These are phyloP conservation scores for Drosophila differens DNA, from an alignment of 2,888 invertebrate species.

Conservation along the genomic window DNA sequence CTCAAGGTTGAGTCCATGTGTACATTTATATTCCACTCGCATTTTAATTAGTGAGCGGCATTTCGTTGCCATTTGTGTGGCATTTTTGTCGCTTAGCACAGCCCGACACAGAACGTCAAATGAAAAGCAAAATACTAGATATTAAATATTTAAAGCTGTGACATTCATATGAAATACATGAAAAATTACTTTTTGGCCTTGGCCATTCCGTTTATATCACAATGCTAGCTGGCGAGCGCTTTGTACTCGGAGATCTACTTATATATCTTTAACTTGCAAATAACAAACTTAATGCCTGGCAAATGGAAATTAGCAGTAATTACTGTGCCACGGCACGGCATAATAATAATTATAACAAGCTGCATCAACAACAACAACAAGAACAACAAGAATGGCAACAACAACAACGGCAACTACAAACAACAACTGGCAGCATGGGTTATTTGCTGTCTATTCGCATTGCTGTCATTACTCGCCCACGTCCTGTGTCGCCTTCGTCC, in stretches of 20 bases:
- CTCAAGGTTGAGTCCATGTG: slow-evolving; percentile 37
- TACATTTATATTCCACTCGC: slow-evolving; percentile 41
- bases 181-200: slow-evolving; percentile 23
- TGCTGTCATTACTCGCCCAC: slow-evolving; percentile 15
- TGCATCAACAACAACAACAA: slow-evolving; percentile 52
- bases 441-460: slow-evolving; percentile 10
- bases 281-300: slow-evolving; percentile 42
- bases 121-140: slow-evolving; percentile 7
- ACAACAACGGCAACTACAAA: slow-evolving; percentile 17
- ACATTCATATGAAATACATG: slow-evolving; percentile 1
- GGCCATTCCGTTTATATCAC: slow-evolving; percentile 1
- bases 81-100: slow-evolving; percentile 19
- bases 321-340: slow-evolving; percentile 65
- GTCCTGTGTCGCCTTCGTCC: slow-evolving; percentile 5
- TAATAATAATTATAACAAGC: slow-evolving; percentile 53
- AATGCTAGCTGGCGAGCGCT: background rate
- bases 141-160: slow-evolving; percentile 41
- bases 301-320: slow-evolving; percentile 75
- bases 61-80: slow-evolving; percentile 34
- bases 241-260: slow-evolving; percentile 10
- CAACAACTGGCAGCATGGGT: slow-evolving; percentile 42
- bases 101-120: slow-evolving; percentile 14
- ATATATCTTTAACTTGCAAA: slow-evolving; percentile 20
- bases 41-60: slow-evolving; percentile 69
- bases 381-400: slow-evolving; percentile 33